A percentile compares a stretch with the other conserved stretches of the same genome.
phyloP scores from a whole-genome alignment of 2,113 vertebrate genomes.

The Notarius quadriscutis region DNA sequence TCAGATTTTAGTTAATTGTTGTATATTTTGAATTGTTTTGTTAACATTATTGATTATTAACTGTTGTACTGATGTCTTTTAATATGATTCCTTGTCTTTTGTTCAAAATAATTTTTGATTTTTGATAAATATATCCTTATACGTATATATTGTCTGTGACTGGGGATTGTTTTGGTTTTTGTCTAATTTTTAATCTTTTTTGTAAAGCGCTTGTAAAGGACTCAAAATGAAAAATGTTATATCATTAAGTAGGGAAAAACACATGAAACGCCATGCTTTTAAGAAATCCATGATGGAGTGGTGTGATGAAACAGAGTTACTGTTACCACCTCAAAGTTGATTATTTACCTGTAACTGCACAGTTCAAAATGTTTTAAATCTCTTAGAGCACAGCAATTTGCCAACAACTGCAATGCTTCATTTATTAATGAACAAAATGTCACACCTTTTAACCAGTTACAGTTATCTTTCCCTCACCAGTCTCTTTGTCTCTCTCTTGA shows the following conservation, averaged over 20 bases:
- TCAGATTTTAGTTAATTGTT: background rate
- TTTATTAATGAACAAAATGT: background rate
- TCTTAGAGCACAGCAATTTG: background rate
- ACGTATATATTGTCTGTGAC: background rate
- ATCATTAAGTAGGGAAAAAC: background rate
- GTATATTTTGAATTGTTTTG: background rate
- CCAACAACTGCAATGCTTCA: background rate
- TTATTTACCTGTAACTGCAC: background rate
- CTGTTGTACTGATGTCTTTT: background rate
- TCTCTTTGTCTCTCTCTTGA: background rate
- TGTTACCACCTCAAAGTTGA: background rate
- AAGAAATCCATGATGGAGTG: too few species aligned
- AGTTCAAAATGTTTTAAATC: background rate
- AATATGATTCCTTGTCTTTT: background rate
- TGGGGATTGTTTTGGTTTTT: background rate
- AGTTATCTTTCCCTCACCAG: background rate
- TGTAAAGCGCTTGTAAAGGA: background rate
- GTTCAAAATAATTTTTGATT: background rate
- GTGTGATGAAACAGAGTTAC: too few species aligned
- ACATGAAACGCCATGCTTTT: background rate
- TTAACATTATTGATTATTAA: background rate
- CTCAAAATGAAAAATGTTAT: background rate
- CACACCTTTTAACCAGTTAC: background rate
- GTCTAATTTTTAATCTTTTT: background rate
- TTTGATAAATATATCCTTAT: background rate